Evolutionary conservation across 1,140 invertebrate genomes (phyloP).

Genomic region (Euwallacea fornicatus): DNA sequence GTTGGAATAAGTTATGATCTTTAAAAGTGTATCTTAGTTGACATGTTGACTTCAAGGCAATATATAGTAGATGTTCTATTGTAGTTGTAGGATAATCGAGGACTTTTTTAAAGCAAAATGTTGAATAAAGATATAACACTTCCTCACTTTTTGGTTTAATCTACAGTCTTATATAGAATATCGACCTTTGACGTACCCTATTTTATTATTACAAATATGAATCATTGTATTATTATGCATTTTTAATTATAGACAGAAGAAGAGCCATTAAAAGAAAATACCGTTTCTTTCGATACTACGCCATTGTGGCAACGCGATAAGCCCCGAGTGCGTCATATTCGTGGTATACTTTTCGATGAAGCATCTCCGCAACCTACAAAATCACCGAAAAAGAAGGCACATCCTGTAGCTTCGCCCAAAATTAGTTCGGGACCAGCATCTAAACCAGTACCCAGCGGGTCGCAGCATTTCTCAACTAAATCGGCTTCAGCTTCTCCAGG

Average conservation of each 20-base stretch:
- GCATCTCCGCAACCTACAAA: slow-evolving; percentile 40
- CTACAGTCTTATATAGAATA: background rate
- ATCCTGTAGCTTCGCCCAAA: background rate
- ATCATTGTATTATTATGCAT: background rate
- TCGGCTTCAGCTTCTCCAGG: background rate
- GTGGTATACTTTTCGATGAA: slow-evolving; percentile 62
- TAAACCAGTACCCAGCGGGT: slow-evolving; percentile 38
- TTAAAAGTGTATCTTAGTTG: no score
- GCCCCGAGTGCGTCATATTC: slow-evolving; percentile 61
- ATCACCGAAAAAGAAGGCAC: slow-evolving; percentile 39
- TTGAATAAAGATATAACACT: no score
- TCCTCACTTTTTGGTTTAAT: background rate
- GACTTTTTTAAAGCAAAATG: no score
- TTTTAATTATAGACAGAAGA: slow-evolving; percentile 28
- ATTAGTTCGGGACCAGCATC: background rate
- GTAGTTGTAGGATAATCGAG: no score
- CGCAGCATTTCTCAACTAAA: background rate
- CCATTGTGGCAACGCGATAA: slow-evolving; percentile 60
- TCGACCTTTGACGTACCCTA: no score
- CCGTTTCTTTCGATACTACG: slow-evolving; percentile 61
- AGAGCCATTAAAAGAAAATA: slow-evolving; percentile 34
- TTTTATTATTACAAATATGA: no score
- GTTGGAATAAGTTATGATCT: no score
- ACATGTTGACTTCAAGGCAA: no score
- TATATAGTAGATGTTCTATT: no score